Conservation (phyloP, 2,888 invertebrate species). For the Drosophila cracens region DNA sequence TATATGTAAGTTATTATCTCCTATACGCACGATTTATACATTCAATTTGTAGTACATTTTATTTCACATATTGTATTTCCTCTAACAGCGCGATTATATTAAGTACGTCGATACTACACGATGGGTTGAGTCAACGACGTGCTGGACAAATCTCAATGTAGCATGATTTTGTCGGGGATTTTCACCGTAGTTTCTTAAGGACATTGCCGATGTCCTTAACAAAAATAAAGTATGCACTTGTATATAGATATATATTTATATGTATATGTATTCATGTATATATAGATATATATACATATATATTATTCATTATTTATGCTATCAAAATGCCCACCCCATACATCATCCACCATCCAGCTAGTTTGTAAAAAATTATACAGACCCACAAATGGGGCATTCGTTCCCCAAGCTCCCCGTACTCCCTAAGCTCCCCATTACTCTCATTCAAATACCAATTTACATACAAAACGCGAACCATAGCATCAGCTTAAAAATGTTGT, state of each 20-base stretch:
- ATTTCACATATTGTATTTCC: slow-evolving; percentile 34
- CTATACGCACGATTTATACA: slow-evolving; percentile 23
- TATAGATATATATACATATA: slow-evolving; percentile 54
- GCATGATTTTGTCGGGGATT: slow-evolving; percentile 66
- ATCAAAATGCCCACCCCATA: slow-evolving; percentile 50
- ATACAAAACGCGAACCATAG: slow-evolving; percentile 59
- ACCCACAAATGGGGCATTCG: slow-evolving; percentile 21
- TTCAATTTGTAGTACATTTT: slow-evolving; percentile 32
- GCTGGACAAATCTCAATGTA: slow-evolving; percentile 78
- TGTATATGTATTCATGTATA: slow-evolving; percentile 49
- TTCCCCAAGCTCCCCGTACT: neutral
- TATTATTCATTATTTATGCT: slow-evolving; percentile 61
- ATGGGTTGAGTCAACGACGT: slow-evolving; percentile 52
- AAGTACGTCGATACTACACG: slow-evolving; percentile 16
- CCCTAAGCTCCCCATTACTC: slow-evolving; percentile 6
- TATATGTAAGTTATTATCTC: slow-evolving; percentile 10
- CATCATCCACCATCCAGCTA: slow-evolving; percentile 24
- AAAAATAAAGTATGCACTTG: slow-evolving; percentile 69
- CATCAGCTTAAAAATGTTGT: slow-evolving; percentile 40
- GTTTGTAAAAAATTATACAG: slow-evolving; percentile 53
- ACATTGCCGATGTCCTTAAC: slow-evolving; percentile 25
- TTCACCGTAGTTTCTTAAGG: slow-evolving; percentile 23
- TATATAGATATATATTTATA: slow-evolving; percentile 58
- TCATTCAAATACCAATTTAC: slow-evolving; percentile 58
- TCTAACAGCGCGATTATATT: slow-evolving; percentile 44